Base-by-base conservation (phyloP, 2,797 vertebrate genomes). In the Takifugu rubripes region DNA sequence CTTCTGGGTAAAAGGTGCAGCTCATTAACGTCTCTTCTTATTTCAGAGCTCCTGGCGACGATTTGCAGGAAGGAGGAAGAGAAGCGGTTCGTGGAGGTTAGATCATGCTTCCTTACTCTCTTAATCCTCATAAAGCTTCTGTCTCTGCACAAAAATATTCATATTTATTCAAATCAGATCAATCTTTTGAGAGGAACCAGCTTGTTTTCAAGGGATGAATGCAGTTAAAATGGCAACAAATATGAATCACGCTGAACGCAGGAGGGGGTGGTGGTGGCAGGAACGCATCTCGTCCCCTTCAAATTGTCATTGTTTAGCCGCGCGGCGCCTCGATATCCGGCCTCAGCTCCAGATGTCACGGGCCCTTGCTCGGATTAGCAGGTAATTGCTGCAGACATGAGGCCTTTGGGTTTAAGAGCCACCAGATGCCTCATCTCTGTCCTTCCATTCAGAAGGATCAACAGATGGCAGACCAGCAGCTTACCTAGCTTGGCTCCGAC, bases 31-130 rank as follows among this genome's bases (percentile, higher is more conserved):
- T 3, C 21, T 47, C 16, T n/a, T 29, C 61, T 36, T 79, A 52
- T 68, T 91, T 31, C 87, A 98, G 96, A 94, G 68, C 84, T 97
- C 52, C 65, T 93, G 77, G 92, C 94, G 79, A 93, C 85, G 79
- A 92, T 77, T 58, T 89, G 89, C 52, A 88, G 81, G 78, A 94
- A 89, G 84, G 95, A 97, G 61, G 94, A 96, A 64, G 94, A 97
- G 36, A 40, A 10, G 12, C 36, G 36, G 12, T 40, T 40, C 36
- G 14, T 40, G 3, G 36, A 40, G 36, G 36, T 40, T 40, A 40
- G 36, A 14, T 40, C 14, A 40, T 40, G 14, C 12, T 40, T 40
- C 36, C 14, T 12, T 14, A 40, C 36, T 40, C 36, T 40, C 12
- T 14, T 2, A 40, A 3, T 40, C 36, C 14, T 40, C 12, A 14